Evolutionary conservation across 1,140 invertebrate species (phyloP), one percentile per base, ranked within the genome.

Genomic region (Drosophila mauritiana): DNA sequence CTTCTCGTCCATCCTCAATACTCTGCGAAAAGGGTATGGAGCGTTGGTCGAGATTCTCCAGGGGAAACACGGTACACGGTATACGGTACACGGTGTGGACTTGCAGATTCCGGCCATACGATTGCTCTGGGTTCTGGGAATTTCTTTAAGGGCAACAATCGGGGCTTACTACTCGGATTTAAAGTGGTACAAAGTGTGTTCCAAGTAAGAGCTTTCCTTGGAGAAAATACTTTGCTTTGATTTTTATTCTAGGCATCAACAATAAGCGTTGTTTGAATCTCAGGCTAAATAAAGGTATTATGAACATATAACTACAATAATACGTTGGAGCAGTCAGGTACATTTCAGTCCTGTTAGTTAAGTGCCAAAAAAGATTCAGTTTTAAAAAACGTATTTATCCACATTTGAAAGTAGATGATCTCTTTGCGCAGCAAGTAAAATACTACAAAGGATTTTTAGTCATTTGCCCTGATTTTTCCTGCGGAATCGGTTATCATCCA

Each of bases 11-110:
- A 39, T 54, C 49, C 49, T 7, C 20, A 37, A 85, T 85, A 80
- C 81, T 37, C 73, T 77, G 34, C 36, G 37, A 43, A 70, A 70
- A 78, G 81, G 59, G 48, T 85, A 78, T 54, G 31, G 7, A 12
- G 45, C 53, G 46, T 75, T 78, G 43, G 37, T 48, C 31, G 46
- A 31, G 46, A 27, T n/a, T 65, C 64, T 65, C 59, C 7, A 34
- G 64, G 61, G 59, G 40, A 43, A 64, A 64, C 46, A 37, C 8
- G 40, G 20, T 31, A 43, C 25, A 34, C 10, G 11, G 36, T 37
- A 12, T 11, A 37, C 36, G 36, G 36, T 36, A 36, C 27, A 1
- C 27, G 27, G 27, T 27, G 27, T 1, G 27, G 15, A 49, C 27
- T 12, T n/a, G 27, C n/a, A 37, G 46, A 49, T 67, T 64, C 12